Percentiles rank a stretch among this genome's conserved stretches.
Evolutionary conservation across 2,888 invertebrate species (phyloP).

Genomic region (Antitype chi): DNA sequence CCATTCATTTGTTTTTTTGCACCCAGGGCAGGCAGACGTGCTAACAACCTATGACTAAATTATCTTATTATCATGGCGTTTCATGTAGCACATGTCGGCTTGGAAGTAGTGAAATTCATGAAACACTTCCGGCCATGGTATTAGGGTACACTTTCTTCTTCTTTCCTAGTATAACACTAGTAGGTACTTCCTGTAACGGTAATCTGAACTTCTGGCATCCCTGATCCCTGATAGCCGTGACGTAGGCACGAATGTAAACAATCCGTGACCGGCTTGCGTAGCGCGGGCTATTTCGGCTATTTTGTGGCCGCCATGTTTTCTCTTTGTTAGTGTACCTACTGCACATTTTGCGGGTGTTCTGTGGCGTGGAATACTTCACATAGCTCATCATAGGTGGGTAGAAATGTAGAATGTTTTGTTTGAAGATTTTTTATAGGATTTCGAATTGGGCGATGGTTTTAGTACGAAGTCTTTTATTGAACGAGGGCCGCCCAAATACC

Average conservation of each 20-base stretch:
- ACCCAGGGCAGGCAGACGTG: no score
- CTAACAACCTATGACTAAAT: neutral
- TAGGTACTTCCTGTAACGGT: no score
- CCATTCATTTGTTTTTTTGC: neutral
- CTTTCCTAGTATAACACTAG: no score
- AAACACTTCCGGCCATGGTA: no score
- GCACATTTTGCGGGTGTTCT: slow-evolving; percentile 40
- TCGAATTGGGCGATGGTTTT: neutral
- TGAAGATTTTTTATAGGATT: slow-evolving; percentile 29
- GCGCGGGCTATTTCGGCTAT: slow-evolving; percentile 66
- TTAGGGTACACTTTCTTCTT: no score
- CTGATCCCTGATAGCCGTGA: slow-evolving; percentile 50
- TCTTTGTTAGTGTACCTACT: slow-evolving; percentile 59
- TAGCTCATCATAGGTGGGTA: neutral
- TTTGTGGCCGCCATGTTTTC: slow-evolving; percentile 53
- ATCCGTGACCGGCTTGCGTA: slow-evolving; percentile 71
- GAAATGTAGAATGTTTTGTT: slow-evolving; percentile 25
- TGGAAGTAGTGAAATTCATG: no score
- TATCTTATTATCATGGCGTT: neutral
- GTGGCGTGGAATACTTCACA: slow-evolving; percentile 24
- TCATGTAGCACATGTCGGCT: no score
- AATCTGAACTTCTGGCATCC: slow-evolving; percentile 20
- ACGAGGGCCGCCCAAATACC: neutral
- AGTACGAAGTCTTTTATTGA: neutral
- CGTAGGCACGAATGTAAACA: slow-evolving; percentile 72